Evolutionary conservation across 2,113 vertebrate genomes (phyloP).

Genomic region (Psettodes erumei): DNA sequence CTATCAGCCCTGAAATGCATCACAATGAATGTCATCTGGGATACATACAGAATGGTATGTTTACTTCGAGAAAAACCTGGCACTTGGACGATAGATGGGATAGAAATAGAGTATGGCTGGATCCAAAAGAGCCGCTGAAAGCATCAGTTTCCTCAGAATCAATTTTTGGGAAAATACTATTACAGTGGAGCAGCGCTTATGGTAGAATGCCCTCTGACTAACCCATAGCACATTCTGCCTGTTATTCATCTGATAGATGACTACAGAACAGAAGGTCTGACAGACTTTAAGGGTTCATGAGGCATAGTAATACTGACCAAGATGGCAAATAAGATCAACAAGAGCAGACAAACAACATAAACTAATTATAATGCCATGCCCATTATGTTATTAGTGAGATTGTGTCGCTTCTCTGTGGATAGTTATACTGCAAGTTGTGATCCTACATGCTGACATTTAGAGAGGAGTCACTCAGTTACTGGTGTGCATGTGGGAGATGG

Average conservation of each 20-base stretch:
- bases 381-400: slow-evolving; percentile 14
- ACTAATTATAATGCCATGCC: slow-evolving; percentile 22
- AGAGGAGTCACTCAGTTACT: not conserved
- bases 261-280: slow-evolving; percentile 17
- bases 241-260: slow-evolving; percentile 46
- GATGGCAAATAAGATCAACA: slow-evolving; percentile 46
- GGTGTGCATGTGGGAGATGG: not conserved
- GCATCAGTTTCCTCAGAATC: slow-evolving; percentile 70
- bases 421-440: slow-evolving; percentile 1
- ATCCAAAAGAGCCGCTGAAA: slow-evolving; percentile 39
- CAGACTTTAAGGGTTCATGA: slow-evolving; percentile 26
- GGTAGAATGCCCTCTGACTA: slow-evolving; percentile 49
- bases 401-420: slow-evolving; percentile 28
- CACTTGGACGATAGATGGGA: slow-evolving; percentile 23
- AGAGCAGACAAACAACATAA: slow-evolving; percentile 35
- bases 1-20: slow-evolving; percentile 65
- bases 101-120: slow-evolving; percentile 42
- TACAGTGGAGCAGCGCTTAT: slow-evolving; percentile 27
- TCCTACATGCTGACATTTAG: not conserved
- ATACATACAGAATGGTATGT: slow-evolving; percentile 51
- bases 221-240: slow-evolving; percentile 24
- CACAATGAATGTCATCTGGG: slow-evolving; percentile 63
- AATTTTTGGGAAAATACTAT: slow-evolving; percentile 68
- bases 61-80: slow-evolving; percentile 52
- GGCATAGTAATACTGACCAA: slow-evolving; percentile 25